A percentile compares a stretch with the other conserved stretches of the same genome.
Evolutionary conservation across 2,797 vertebrate genomes (phyloP).

Genomic region (Enteromius paludinosus): DNA sequence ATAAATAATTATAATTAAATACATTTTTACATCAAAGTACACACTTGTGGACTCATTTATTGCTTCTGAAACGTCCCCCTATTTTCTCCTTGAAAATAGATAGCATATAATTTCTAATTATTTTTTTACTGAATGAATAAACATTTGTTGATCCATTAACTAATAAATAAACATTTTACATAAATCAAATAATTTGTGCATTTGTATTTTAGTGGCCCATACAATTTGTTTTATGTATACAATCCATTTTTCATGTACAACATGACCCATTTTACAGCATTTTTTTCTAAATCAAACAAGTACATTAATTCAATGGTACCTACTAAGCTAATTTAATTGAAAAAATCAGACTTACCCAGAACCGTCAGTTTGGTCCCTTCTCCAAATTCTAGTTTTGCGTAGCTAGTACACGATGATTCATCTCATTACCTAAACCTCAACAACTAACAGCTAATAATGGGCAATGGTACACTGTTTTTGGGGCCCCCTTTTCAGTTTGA

Average conservation of each 20-base stretch:
- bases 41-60: not conserved
- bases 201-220: not conserved
- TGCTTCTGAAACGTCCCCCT: not conserved
- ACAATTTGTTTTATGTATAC: not conserved
- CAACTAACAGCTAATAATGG: conserved; percentile 38
- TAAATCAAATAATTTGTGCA: not conserved
- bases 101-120: not conserved
- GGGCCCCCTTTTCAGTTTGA: conserved; percentile 8
- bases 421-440: conserved; percentile 38
- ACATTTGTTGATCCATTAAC: not conserved
- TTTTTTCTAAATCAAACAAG: not conserved
- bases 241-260: not conserved
- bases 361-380: conserved; percentile 62
- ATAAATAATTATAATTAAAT: too few relatives aligned
- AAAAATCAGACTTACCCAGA: conserved; percentile 56
- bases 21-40: not conserved
- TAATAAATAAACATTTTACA: not conserved
- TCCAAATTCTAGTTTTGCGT: conserved; percentile 58
- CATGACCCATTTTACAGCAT: not conserved
- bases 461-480: conserved; percentile 27
- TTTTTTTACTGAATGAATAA: not conserved
- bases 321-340: not conserved
- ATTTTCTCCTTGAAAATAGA: not conserved
- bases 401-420: conserved; percentile 48
- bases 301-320: not conserved